Evolutionary conservation across 2,888 invertebrate species (phyloP), one percentile per base, ranked within the genome.

Genomic region (Timema cristinae): DNA sequence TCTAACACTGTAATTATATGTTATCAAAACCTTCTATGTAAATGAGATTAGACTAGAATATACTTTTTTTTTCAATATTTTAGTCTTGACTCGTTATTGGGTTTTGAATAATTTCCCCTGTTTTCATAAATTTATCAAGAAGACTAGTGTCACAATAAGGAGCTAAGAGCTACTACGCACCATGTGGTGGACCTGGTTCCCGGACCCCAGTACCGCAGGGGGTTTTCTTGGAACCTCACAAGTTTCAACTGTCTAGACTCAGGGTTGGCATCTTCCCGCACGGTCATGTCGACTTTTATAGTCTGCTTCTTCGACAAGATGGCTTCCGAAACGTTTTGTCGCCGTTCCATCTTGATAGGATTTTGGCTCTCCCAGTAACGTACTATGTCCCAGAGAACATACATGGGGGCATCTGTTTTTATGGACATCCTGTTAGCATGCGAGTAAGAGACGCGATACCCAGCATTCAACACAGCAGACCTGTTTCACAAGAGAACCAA

Each of bases 371-470:
- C 90, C 95, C 95, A 96, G 66, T 88, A 87, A 73, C 95, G 85
- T 77, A 98, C 86, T 71, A 98, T 89, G 82, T 98, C 97, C 98
- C 98, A 99, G 16, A 99, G 79, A 10, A 97, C 86, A 1, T 85
- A 82, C 56, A 90, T 83, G 0, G 99, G 96, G 5, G 98, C 98
- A 80, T 93, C 86, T 0, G 98, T 98, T 84, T 99, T 99, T 47
- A 98, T 85, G 0, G 97, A 95, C 76, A 89, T 89, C 79, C 91
- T 93, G 75, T 89, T 88, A 71, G 94, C 92, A 84, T 99, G 99
- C 0, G 98, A 95, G 78, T 90, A 90, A 0, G 98, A 98, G 5
- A 98, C 97, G 77, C 89, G 85, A 82, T 93, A 95, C 0, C 97
- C 97, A 0, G 92, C 93, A 82, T 96, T 93, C 72, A 97, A 81